Conservation (phyloP, 30 jellyfish, hydroid and myxozoan genomes). For the Catostylus mosaicus region DNA sequence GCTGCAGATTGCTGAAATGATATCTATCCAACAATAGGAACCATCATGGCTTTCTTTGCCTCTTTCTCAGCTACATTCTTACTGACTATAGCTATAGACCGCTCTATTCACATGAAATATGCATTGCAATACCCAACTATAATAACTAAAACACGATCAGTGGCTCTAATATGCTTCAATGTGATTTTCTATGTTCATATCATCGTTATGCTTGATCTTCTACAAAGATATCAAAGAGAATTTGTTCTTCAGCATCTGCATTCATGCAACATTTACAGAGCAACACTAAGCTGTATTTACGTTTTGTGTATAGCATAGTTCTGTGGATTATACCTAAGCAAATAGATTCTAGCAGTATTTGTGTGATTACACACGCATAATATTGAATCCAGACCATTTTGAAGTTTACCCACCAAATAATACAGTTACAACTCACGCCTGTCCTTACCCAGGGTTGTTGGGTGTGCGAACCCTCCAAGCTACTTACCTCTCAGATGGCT, state of each 20-base stretch:
- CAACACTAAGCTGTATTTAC: constrained; percentile 7
- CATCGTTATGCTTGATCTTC: not conserved
- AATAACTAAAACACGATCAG: constrained; percentile 23
- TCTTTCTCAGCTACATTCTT: not conserved
- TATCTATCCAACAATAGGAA: not conserved
- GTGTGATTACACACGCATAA: too few relatives aligned
- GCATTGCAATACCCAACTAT: not conserved
- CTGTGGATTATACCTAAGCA: constrained; percentile 1
- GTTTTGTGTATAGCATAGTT: not conserved
- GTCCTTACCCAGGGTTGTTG: too few relatives aligned
- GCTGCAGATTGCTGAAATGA: not conserved
- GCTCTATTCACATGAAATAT: constrained; percentile 47
- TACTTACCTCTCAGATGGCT: too few relatives aligned
- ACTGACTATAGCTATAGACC: constrained; percentile 31
- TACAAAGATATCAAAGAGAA: not conserved
- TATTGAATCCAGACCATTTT: too few relatives aligned
- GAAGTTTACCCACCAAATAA: too few relatives aligned
- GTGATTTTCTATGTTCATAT: not conserved
- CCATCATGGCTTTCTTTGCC: constrained; percentile 22
- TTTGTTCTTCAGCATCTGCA: not conserved
- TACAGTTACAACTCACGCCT: too few relatives aligned
- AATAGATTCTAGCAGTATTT: too few relatives aligned
- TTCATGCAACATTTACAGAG: not conserved
- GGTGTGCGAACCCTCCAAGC: too few relatives aligned
- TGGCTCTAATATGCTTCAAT: not conserved